Base-by-base conservation (phyloP, 2,888 invertebrate species). In the Balanococcus diminutus region DNA sequence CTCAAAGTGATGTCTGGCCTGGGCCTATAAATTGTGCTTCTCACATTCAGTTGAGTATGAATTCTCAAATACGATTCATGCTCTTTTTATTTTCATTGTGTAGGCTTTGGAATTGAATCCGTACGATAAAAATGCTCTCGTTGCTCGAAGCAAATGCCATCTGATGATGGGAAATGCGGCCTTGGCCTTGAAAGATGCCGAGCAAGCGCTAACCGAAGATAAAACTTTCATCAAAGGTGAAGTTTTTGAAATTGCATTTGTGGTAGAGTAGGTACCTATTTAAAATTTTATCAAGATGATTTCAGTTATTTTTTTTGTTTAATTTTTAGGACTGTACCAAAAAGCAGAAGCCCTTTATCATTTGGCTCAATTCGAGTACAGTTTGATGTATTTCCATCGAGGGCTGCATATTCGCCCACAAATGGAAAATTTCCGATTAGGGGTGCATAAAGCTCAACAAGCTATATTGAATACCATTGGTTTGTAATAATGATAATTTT, bases 261-360 rank as follows among this genome's bases (percentile, higher is more conserved):
- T 46, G n/a, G n/a, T n/a, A n/a, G n/a, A n/a, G n/a, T 0, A 0
- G n/a, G 36, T 32, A 14, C 51, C 19, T 19, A 31, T 83, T 83
- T 32, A n/a, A n/a, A n/a, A 31, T 36, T 32, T 28, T 32, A 39
- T 25, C 16, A 42, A 22, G 4, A 36, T 22, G 25, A 42, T 42
- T 28, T 28, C 82, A 39, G n/a, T 42, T 19, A 75, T 46, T 82
- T 32, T 83, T 83, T 72, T 16, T 46, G 19, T 51, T 72, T 32
- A 36, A 79, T 22, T 81, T 84, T 56, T 56, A 91, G 95, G 94
- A 5, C 92, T 97, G 87, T 95, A 95, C 89, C 96, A 96, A 89
- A 98, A 98, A 90, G 98, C 97, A 0, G 98, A 98, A 90, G 94
- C 96, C 0, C 91, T 98, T 56, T 98, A 97, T 90, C 95, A 95